These are phyloP conservation scores for Actenoides hombroni DNA, from an alignment of 2,113 vertebrate species.

Conservation along the genomic window DNA sequence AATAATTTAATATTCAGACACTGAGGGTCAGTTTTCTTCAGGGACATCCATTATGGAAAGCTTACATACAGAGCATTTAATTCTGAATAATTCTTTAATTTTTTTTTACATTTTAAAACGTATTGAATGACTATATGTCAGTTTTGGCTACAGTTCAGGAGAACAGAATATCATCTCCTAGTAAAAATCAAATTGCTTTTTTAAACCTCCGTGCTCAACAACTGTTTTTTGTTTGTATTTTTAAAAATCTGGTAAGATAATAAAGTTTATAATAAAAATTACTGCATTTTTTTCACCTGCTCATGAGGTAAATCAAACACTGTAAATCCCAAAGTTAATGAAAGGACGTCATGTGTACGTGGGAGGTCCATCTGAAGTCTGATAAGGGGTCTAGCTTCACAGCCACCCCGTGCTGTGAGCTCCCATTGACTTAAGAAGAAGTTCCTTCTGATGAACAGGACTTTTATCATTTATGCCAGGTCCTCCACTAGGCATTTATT, in stretches of 20 bases:
- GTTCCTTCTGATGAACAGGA: neutral
- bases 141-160: neutral
- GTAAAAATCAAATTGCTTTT: neutral
- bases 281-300: neutral
- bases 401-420: neutral
- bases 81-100: neutral
- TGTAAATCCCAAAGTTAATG: neutral
- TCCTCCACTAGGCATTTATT: neutral
- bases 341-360: neutral
- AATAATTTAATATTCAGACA: conserved; percentile 15
- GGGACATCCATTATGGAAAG: neutral
- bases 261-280: neutral
- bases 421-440: conserved; percentile 1
- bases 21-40: neutral
- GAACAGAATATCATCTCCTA: neutral
- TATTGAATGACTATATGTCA: neutral
- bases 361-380: neutral
- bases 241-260: neutral
- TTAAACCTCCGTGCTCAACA: neutral
- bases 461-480: neutral
- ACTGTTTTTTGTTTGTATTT: neutral
- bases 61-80: neutral
- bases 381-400: neutral
- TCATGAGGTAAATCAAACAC: neutral
- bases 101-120: neutral